Conservation (phyloP, 2,797 vertebrate genomes). For the Lutra lutra region DNA sequence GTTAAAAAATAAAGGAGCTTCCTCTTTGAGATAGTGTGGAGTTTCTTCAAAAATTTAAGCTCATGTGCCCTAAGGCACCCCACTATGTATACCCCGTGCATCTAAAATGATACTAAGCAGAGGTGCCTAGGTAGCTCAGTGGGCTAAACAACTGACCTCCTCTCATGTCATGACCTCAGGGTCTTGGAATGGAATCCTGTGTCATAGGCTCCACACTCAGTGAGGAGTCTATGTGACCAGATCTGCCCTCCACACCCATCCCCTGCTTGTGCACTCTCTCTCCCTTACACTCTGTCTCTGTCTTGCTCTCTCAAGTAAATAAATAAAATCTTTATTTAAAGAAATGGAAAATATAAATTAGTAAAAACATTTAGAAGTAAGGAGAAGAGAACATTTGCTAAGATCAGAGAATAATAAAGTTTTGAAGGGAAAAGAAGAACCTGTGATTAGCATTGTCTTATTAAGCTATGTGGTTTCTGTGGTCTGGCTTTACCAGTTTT, state of each 20-base stretch:
- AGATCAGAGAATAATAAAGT: not conserved
- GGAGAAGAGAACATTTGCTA: not conserved
- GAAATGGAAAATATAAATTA: not conserved
- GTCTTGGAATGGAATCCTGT: not conserved
- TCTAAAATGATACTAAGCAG: not conserved
- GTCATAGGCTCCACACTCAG: not conserved
- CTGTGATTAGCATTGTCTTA: not conserved
- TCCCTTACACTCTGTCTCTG: no score
- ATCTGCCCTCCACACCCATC: no score
- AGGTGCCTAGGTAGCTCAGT: not conserved
- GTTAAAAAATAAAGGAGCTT: not conserved
- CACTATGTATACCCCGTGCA: not conserved
- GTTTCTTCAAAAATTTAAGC: not conserved
- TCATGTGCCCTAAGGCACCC: not conserved
- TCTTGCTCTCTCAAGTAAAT: no score
- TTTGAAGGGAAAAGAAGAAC: not conserved
- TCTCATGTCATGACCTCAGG: not conserved
- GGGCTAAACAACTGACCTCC: not conserved
- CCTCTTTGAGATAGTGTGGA: not conserved
- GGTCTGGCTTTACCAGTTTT: constrained; percentile 13
- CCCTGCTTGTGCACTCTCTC: no score
- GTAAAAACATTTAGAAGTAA: not conserved
- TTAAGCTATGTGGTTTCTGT: not conserved
- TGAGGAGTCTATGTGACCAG: not conserved
- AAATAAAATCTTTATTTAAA: no score